These are phyloP conservation scores for Sylvia atricapilla DNA, from an alignment of 2,113 vertebrate species.

Conservation along the genomic window DNA sequence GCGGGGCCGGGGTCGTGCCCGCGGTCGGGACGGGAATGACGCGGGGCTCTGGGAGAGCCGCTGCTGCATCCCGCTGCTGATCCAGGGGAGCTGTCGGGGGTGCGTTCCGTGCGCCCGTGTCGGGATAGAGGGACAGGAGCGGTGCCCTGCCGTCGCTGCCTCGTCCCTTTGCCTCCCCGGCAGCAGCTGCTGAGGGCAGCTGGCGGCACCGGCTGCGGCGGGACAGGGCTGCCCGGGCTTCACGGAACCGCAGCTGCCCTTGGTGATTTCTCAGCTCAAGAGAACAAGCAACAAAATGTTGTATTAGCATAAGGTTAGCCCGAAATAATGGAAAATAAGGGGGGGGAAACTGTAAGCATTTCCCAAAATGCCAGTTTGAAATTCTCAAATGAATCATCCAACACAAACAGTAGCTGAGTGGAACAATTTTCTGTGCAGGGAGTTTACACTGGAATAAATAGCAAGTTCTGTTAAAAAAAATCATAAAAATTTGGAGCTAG, in stretches of 20 bases:
- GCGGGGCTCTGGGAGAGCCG: background rate
- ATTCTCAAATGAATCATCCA: background rate
- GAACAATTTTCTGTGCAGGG: conserved; percentile 18
- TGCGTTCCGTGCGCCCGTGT: fast-evolving
- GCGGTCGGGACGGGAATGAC: fast-evolving
- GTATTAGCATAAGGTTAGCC: background rate
- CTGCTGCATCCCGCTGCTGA: fast-evolving
- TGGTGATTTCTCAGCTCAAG: background rate
- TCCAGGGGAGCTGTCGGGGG: background rate
- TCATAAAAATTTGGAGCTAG: background rate
- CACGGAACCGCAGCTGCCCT: background rate
- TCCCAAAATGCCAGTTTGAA: background rate
- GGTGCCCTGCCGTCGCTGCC: background rate
- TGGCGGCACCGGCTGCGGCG: background rate
- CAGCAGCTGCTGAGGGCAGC: background rate
- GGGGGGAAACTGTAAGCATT: background rate
- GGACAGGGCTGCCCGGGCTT: background rate
- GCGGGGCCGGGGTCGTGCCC: background rate
- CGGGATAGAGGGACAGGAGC: background rate
- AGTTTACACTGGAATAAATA: conserved; percentile 52
- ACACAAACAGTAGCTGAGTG: conserved; percentile 13
- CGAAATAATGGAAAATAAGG: background rate
- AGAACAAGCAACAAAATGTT: background rate
- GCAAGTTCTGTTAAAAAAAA: background rate
- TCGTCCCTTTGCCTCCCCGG: background rate